Base-by-base conservation (phyloP, 2,797 vertebrate species). In the Micromesistius poutassou region DNA sequence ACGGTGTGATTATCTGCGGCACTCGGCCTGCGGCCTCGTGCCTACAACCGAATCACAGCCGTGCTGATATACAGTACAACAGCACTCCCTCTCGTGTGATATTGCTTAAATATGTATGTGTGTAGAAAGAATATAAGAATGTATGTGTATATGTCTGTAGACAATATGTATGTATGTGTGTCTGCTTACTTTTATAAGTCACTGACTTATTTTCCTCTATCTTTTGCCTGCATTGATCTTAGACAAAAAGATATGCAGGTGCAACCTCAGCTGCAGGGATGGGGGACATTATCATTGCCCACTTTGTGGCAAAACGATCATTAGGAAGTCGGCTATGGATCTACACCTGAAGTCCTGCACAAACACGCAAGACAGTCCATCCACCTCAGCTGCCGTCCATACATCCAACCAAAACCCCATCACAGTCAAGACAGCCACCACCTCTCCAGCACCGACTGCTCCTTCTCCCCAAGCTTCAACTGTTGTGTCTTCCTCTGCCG, bases 241-340 rank as follows among this genome's bases (percentile, higher is more conserved):
- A 42, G 73, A 46, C 25, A 74, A 40, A 40, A 74, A 74, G 38
- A 74, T 74, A 19, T 74, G 36, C 73, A 74, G 25, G 28, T 74
- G 73, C 36, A 74, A 74, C n/a, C 40, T 74, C 9, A 74, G 40
- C 35, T 74, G 36, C 38, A 74, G 73, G 19, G n/a, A 42, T 40
- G 16, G 16, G 19, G 73, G 73, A 28, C 73, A 74, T 42, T 74
- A 42, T 28, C 73, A 74, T 74, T 74, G 73, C 70, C 70, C 70
- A 12, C 13, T 28, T 30, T 71, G 70, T 30, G 6, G 13, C n/a
- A 71, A 71, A 71, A 42, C 73, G 3, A 28, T 74, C 19, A 28
- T 74, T 3, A 42, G 73, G 40, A 74, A 22, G 9, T 30, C 13
- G 40, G 36, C 28, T 22, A 74, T 74, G 73, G 73, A 74, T 30